Evolutionary conservation across 64 coral and sea anemone genomes (phyloP).

Genomic region (Acropora yongei): DNA sequence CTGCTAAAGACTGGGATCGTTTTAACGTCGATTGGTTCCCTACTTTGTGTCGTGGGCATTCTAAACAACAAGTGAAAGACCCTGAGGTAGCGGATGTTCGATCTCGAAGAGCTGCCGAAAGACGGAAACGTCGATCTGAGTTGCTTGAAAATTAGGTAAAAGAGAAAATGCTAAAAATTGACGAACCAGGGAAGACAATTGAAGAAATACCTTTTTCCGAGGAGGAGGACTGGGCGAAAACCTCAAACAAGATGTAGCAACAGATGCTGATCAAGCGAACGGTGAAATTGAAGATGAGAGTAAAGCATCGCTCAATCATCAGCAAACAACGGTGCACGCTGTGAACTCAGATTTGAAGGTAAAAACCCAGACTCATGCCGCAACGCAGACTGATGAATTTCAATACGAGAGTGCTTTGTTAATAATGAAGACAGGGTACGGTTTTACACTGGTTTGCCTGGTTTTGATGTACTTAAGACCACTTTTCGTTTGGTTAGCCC

Average conservation of each 20-base stretch:
- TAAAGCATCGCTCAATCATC: conserved; percentile 1
- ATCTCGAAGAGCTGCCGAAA: background rate
- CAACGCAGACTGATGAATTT: conserved; percentile 48
- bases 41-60: conserved; percentile 8
- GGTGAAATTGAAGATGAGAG: conserved; percentile 8
- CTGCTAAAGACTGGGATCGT: conserved; percentile 63
- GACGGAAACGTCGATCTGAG: conserved; percentile 16
- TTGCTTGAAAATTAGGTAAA: background rate
- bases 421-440: conserved; percentile 38
- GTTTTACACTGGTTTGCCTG: conserved; percentile 49
- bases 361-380: background rate
- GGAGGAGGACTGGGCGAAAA: background rate
- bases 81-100: background rate
- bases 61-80: background rate
- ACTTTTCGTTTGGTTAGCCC: conserved; percentile 10
- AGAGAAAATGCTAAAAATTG: conserved; percentile 19
- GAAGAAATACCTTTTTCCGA: background rate
- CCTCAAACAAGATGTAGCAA: too few species aligned
- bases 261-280: too few species aligned
- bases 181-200: conserved; percentile 5
- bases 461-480: conserved; percentile 3
- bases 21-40: conserved; percentile 57
- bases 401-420: conserved; percentile 32
- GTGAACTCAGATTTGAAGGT: background rate
- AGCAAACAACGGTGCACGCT: conserved; percentile 10